phyloP scores from a whole-genome alignment of 2,888 invertebrate genomes.

The Cantharis rufa region DNA sequence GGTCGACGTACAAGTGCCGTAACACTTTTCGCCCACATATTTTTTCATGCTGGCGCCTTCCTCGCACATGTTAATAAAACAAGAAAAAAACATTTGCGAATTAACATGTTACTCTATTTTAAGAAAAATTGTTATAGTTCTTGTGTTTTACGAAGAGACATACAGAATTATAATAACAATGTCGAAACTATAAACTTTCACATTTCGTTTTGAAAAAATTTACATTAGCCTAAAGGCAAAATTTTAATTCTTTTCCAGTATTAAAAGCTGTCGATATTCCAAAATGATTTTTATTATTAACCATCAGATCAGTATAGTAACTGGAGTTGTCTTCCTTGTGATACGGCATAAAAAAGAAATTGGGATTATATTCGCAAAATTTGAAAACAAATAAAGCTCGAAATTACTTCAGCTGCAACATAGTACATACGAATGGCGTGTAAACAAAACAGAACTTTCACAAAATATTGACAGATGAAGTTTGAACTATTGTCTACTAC shows the following conservation, averaged over 20 bases:
- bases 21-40: constrained; percentile 19
- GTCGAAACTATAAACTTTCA: neutral
- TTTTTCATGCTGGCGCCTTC: constrained; percentile 18
- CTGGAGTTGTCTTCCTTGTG: too few relatives aligned
- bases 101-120: neutral
- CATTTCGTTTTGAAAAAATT: neutral
- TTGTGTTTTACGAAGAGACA: neutral
- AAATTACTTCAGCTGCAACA: neutral
- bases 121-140: neutral
- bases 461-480: neutral
- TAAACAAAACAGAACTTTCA: neutral
- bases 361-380: neutral
- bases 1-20: constrained; percentile 18
- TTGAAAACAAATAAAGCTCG: neutral
- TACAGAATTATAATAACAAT: neutral
- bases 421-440: neutral
- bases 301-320: too few relatives aligned
- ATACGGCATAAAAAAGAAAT: neutral
- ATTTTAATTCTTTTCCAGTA: neutral
- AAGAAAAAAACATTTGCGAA: neutral
- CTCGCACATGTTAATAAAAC: constrained; percentile 10
- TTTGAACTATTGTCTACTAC: neutral
- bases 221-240: neutral
- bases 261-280: neutral
- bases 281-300: neutral